phyloP scores from a whole-genome alignment of 2,888 invertebrate species.

The Phengaris arion region DNA sequence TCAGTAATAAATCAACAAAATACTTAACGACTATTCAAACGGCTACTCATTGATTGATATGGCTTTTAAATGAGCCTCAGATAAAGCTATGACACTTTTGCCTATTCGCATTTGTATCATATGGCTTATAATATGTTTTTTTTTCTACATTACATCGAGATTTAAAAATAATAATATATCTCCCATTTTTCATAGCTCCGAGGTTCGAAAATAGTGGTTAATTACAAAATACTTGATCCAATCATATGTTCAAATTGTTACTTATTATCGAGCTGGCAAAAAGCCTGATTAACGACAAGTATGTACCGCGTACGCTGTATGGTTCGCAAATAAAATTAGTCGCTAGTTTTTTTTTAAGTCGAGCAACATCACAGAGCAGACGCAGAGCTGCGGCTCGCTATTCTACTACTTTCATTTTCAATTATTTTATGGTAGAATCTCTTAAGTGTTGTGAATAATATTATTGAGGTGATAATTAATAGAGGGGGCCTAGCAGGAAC shows the following conservation, averaged over 20 bases:
- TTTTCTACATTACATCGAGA: background rate
- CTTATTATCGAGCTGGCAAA: constrained; percentile 17
- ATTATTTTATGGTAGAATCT: no score
- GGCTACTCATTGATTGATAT: background rate
- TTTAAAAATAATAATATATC: background rate
- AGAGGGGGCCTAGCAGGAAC: no score
- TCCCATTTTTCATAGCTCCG: background rate
- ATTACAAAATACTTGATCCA: constrained; percentile 20
- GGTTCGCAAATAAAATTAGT: background rate
- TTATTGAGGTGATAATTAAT: no score
- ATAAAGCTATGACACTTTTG: background rate
- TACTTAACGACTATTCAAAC: background rate
- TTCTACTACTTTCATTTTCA: no score
- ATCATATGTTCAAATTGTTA: constrained; percentile 15
- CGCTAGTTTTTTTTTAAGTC: background rate
- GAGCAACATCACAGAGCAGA: background rate
- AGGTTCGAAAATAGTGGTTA: constrained; percentile 5
- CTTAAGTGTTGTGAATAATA: no score
- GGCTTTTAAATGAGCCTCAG: background rate
- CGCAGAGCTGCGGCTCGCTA: no score
- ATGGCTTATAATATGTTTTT: background rate
- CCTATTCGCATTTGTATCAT: background rate
- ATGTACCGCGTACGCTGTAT: background rate
- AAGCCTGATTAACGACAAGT: constrained; percentile 23
- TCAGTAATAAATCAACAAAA: background rate